Percentiles rank a stretch among this genome's conserved stretches.
Conservation (phyloP, 2,797 vertebrate species). For the Anguilla megastoma region DNA sequence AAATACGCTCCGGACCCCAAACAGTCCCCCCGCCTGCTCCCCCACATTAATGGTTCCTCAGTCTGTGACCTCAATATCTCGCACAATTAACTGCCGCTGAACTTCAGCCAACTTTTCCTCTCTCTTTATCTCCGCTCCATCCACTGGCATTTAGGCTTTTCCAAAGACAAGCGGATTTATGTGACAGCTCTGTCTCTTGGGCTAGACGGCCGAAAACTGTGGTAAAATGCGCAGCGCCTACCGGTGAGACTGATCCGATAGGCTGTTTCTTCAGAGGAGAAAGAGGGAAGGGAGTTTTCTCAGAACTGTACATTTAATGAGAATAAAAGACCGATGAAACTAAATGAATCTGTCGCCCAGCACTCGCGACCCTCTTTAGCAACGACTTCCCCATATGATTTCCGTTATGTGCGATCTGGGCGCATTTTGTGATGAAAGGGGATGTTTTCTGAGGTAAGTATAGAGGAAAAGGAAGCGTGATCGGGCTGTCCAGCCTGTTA, state of each 20-base stretch:
- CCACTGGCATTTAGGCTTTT: not conserved
- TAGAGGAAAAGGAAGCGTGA: constrained; percentile 35
- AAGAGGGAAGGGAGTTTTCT: not conserved
- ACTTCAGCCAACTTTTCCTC: not conserved
- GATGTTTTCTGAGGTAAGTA: constrained; percentile 39
- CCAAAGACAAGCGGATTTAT: not conserved
- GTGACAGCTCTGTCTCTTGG: not conserved
- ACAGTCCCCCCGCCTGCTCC: not conserved
- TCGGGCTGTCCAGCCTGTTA: constrained; percentile 36
- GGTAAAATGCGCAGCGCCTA: not conserved
- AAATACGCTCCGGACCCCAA: not conserved
- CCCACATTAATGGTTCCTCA: not conserved
- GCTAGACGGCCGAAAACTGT: not conserved
- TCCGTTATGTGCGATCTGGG: constrained; percentile 63
- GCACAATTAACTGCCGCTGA: constrained; percentile 1
- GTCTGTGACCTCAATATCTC: not conserved
- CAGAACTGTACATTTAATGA: not conserved
- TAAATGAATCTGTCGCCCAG: constrained; percentile 17
- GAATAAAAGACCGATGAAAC: not conserved
- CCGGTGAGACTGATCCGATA: too few relatives aligned
- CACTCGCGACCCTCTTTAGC: constrained; percentile 31
- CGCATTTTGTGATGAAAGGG: constrained; percentile 56
- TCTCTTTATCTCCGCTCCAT: not conserved
- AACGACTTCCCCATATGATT: constrained; percentile 57
- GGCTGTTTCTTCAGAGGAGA: not conserved